Conservation (phyloP, 2,113 vertebrate species). For the Notothenia rossii region DNA sequence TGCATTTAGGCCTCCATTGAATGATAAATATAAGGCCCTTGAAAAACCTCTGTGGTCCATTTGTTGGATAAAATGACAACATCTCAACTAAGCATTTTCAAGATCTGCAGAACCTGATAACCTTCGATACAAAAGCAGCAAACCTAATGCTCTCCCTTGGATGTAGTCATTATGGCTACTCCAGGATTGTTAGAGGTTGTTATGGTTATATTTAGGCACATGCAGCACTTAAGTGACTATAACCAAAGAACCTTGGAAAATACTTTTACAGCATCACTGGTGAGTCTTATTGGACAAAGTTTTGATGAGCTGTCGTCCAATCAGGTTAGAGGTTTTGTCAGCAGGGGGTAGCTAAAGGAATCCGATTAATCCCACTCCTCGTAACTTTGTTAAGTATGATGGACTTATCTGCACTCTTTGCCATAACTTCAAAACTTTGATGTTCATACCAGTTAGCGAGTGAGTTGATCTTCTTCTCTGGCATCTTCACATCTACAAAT, state of each 20-base stretch:
- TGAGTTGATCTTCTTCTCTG: conserved; percentile 11
- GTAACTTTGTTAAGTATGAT: conserved; percentile 54
- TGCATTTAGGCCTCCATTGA: neutral
- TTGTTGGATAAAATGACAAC: too few relatives aligned
- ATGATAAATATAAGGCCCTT: neutral
- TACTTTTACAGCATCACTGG: neutral
- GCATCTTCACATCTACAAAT: conserved; percentile 32
- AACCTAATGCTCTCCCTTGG: too few relatives aligned
- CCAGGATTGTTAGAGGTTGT: too few relatives aligned
- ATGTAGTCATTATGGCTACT: too few relatives aligned
- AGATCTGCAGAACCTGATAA: too few relatives aligned
- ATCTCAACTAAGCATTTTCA: too few relatives aligned
- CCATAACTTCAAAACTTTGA: conserved; percentile 23
- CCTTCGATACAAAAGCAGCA: too few relatives aligned
- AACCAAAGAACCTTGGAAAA: neutral
- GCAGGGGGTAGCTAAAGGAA: conserved; percentile 63
- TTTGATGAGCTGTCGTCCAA: conserved; percentile 40
- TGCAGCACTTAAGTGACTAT: neutral
- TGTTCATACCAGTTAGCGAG: neutral
- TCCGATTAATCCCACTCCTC: conserved; percentile 46
- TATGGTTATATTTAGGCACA: too few relatives aligned
- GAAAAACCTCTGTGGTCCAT: neutral
- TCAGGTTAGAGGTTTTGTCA: conserved; percentile 54
- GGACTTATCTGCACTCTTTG: conserved; percentile 36
- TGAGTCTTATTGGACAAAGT: neutral